Base-by-base conservation (phyloP, 2,797 vertebrate genomes). In the Urosaurus nigricauda region DNA sequence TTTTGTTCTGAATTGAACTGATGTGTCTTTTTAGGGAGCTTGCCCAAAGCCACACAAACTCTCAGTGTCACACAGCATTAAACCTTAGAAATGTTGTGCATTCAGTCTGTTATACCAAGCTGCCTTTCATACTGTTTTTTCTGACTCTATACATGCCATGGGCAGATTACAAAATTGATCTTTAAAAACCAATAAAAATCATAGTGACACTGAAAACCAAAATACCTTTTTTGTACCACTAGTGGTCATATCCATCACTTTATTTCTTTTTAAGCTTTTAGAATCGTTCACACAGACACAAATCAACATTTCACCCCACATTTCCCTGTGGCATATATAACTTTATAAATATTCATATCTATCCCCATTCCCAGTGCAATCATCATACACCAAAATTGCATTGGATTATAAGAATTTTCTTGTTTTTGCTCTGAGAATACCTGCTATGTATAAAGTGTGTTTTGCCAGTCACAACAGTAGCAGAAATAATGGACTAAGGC, bases 11-110 rank as follows among this genome's bases (percentile, higher is more conserved):
- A 96, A 14, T 86, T 86, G 92, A 91, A 89, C 87, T 94, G 94
- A 93, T 77, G 58, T 86, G 58, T 94, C 93, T 95, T 96, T 95
- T 93, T 94, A 92, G 91, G 87, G 89, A 94, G 19, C 86, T 92
- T 92, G 89, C 92, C 91, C 92, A 91, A 87, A 91, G 94, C 93
- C 81, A 87, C 5, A 0, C 19, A 92, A 58, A 79, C 79, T 73
- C 81, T 94, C 87, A 75, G 29, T 92, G 94, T 94, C 93, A 95
- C n/a, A 81, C 91, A 90, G 90, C 68, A 96, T 96, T 92, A 96
- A 88, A 93, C 90, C 93, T 91, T 79, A 87, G 85, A 90, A 95
- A 90, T 81, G 79, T 17, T 92, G 83, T n/a, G 78, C 84, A 92
- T 94, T 96, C 94, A 91, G 90, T 85, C 91, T 88, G 79, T 37